Base-by-base conservation (phyloP, 2,888 invertebrate species). In the Tenthredo scrophulariae region DNA sequence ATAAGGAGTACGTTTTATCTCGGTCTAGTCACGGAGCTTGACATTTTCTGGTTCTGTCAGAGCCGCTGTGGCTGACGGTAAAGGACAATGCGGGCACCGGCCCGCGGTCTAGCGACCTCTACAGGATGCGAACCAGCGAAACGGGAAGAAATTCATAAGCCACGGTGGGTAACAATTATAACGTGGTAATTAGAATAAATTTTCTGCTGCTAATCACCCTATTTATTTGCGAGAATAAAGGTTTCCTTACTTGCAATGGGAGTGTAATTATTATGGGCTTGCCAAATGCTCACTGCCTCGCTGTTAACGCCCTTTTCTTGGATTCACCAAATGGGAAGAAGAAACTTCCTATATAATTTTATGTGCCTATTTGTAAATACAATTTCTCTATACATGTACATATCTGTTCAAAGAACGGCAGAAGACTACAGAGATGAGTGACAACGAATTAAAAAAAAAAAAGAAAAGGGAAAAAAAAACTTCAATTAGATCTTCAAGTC, bases 171-270 rank as follows among this genome's bases (percentile, higher is more conserved):
- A 89, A 90, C 91, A 91, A 91, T 91, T 91, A 91, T 89, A 88
- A 86, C 87, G 72, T 84, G 87, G 88, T 90, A 91, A 91, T 92
- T 91, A 91, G 89, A 90, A 90, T 91, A 91, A 91, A 90, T 90
- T 89, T 88, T 43, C 85, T 86, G 86, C 86, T 85, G 88, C 90
- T 91, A 91, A 91, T 91, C 91, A 89, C 89, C 88, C 89, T 89
- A 90, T 91, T 91, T 91, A 90, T 91, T 90, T 86, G 89, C 86
- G 87, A 87, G 84, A 84, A 50, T 87, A 84, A 87, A 88, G 85
- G 86, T 85, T 79, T 85, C 75, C 65, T 75, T 75, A 62, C 79
- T 80, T 58, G 58, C 75, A 84, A 84, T 84, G 82, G 84, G 65
- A 26, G 62, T 65, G 79, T 84, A 84, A 65, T 75, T 62, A 80